Evolutionary conservation across 2,113 vertebrate genomes (phyloP).

Genomic region (Chinchilla lanigera): DNA sequence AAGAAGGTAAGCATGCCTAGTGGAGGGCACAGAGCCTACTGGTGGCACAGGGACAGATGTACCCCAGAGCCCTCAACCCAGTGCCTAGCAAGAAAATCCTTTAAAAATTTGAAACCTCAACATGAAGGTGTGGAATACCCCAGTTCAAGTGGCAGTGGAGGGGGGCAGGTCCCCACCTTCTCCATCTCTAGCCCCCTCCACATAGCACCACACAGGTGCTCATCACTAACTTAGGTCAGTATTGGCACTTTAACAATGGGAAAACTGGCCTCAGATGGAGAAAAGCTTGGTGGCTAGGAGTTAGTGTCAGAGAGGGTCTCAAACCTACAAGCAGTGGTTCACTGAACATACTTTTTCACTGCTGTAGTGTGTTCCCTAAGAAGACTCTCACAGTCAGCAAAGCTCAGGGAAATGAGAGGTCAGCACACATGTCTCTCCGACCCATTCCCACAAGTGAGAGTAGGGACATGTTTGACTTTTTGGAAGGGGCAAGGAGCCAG

Average conservation of each 20-base stretch:
- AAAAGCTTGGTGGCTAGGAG: neutral
- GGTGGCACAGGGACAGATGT: neutral
- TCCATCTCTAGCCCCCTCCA: too few relatives aligned
- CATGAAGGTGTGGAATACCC: neutral
- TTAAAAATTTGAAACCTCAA: neutral
- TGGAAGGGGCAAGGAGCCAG: neutral
- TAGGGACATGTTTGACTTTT: neutral
- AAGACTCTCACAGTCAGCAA: too few relatives aligned
- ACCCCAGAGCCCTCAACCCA: neutral
- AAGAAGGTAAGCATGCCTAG: accelerated
- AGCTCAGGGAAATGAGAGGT: neutral
- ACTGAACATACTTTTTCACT: neutral
- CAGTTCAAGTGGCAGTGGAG: neutral
- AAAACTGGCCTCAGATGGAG: neutral
- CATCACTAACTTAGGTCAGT: neutral
- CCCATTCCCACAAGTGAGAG: neutral
- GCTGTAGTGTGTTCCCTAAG: neutral
- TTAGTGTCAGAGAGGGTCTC: neutral
- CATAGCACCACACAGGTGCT: neutral
- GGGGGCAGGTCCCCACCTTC: neutral
- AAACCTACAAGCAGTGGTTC: neutral
- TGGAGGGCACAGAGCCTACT: neutral
- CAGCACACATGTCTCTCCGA: neutral
- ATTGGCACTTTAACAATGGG: neutral
- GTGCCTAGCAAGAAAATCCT: neutral